A percentile compares a stretch with the other conserved stretches of the same genome.
phyloP scores from a whole-genome alignment of 2,113 vertebrate species.

The Antechinus flavipes region DNA sequence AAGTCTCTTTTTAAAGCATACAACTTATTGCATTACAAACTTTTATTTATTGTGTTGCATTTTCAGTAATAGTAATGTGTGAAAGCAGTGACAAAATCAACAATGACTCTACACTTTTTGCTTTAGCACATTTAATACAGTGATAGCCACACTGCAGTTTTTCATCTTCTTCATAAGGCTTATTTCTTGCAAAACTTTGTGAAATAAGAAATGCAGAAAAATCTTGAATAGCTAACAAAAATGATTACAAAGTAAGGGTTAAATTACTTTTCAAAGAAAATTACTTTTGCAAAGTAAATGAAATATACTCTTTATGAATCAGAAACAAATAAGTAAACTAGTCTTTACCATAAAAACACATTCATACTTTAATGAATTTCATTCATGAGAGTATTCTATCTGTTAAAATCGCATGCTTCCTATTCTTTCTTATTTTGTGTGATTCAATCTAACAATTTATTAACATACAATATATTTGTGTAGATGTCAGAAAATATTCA shows the following conservation, averaged over 20 bases:
- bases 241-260: background rate
- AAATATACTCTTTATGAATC: background rate
- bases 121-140: background rate
- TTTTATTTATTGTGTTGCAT: background rate
- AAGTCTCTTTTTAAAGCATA: background rate
- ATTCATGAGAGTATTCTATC: background rate
- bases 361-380: background rate
- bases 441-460: background rate
- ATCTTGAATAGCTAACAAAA: background rate
- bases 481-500: background rate
- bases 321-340: background rate
- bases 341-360: background rate
- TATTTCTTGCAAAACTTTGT: background rate
- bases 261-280: background rate
- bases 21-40: background rate
- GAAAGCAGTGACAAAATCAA: background rate
- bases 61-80: background rate
- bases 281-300: background rate
- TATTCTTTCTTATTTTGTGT: background rate
- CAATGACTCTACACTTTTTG: background rate
- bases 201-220: background rate
- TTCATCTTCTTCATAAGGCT: background rate
- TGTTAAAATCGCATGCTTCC: background rate
- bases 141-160: background rate
- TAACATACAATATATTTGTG: background rate